Evolutionary conservation across 2,113 vertebrate genomes (phyloP).

Genomic region (Myotis brandtii): DNA sequence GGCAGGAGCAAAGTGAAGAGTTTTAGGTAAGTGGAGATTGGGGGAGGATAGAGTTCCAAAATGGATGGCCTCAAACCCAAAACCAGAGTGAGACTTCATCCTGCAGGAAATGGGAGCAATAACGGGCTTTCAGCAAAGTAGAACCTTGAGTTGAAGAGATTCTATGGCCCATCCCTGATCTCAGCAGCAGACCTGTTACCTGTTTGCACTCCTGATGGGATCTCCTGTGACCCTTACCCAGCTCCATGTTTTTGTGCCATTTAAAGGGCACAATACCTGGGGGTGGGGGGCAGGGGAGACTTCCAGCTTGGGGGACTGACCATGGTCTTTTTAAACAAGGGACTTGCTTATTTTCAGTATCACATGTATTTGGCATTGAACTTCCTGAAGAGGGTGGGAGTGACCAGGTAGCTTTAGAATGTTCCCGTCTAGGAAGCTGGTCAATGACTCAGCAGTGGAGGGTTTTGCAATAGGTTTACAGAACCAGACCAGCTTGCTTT

Average conservation of each 20-base stretch:
- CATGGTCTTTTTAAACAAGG: conserved; percentile 2
- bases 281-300: background rate
- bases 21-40: background rate
- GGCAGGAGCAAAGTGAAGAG: background rate
- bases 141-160: background rate
- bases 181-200: background rate
- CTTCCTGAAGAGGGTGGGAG: background rate
- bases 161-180: background rate
- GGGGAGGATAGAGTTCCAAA: background rate
- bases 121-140: background rate
- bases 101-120: background rate
- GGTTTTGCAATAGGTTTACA: conserved; percentile 60
- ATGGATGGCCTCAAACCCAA: background rate
- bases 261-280: background rate
- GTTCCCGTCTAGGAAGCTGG: background rate
- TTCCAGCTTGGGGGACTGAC: background rate
- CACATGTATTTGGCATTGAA: background rate
- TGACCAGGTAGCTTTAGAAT: conserved; percentile 48
- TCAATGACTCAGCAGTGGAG: conserved; percentile 60
- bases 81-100: background rate
- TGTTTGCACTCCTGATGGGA: background rate
- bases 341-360: conserved; percentile 34
- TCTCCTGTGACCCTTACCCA: background rate
- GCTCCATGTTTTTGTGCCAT: conserved; percentile 13
- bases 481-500: conserved; percentile 71